Evolutionary conservation across 2,888 invertebrate genomes (phyloP).

Genomic region (Philopedon plagiatum): DNA sequence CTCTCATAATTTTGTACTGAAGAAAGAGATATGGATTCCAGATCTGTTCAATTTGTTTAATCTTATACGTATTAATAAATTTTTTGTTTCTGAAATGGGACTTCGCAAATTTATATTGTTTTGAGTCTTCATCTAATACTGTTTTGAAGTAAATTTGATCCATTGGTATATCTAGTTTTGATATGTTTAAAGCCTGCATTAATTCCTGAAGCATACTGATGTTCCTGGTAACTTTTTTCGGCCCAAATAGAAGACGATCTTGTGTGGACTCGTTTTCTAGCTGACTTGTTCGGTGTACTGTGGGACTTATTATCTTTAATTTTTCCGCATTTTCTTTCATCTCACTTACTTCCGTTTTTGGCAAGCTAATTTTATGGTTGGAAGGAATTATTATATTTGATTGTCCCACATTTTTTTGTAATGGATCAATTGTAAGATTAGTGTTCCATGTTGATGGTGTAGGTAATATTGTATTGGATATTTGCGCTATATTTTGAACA

Average conservation of each 20-base stretch:
- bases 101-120: neutral
- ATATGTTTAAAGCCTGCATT: neutral
- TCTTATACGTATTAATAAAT: neutral
- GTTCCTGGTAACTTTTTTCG: neutral
- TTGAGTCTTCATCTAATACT: neutral
- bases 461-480: too few species aligned
- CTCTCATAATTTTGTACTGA: neutral
- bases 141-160: neutral
- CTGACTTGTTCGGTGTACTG: neutral
- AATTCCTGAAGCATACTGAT: neutral
- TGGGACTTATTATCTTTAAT: neutral
- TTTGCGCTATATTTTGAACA: too few species aligned
- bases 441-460: too few species aligned
- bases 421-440: too few species aligned
- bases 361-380: too few species aligned
- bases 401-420: too few species aligned
- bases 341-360: too few species aligned
- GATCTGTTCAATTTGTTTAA: neutral
- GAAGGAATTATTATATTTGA: too few species aligned
- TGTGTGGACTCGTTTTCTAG: neutral
- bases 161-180: neutral
- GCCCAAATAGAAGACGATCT: constrained; percentile 1
- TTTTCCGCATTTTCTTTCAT: neutral
- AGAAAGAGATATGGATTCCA: constrained; percentile 1
- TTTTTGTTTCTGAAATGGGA: neutral